These are phyloP conservation scores for Saguinus imperator DNA, from an alignment of 2,113 vertebrate species.

Conservation along the genomic window DNA sequence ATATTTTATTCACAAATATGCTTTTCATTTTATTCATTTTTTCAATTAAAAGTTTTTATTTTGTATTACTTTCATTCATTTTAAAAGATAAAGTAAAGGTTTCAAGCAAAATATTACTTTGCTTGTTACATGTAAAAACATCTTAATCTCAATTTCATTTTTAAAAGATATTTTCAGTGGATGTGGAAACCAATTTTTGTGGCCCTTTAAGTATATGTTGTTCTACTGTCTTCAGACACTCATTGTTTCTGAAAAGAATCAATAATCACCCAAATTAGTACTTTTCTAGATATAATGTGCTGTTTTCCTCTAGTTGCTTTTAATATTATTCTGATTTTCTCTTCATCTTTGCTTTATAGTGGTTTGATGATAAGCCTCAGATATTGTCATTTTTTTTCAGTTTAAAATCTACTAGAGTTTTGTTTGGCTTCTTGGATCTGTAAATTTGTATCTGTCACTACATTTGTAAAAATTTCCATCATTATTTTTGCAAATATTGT, in stretches of 20 bases:
- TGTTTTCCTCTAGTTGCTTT: not conserved
- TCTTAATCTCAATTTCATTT: not conserved
- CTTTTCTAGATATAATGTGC: not conserved
- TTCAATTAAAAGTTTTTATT: not conserved
- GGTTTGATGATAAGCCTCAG: not conserved
- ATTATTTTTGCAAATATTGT: not conserved
- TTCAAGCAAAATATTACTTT: not conserved
- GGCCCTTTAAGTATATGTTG: not conserved
- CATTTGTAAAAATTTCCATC: not conserved
- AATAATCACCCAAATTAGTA: not conserved
- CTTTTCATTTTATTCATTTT: not conserved
- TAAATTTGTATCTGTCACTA: not conserved
- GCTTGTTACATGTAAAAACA: not conserved
- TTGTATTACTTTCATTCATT: not conserved
- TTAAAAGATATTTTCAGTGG: not conserved
- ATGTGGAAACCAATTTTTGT: not conserved
- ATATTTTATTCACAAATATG: not conserved
- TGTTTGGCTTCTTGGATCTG: not conserved
- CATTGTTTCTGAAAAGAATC: not conserved
- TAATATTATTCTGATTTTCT: not conserved
- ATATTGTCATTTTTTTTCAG: not conserved
- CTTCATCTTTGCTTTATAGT: not conserved
- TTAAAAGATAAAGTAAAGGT: not conserved
- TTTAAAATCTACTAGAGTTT: not conserved
- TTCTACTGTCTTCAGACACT: not conserved